phyloP scores from a whole-genome alignment of 1,140 invertebrate genomes.

The Conus ventricosus region DNA sequence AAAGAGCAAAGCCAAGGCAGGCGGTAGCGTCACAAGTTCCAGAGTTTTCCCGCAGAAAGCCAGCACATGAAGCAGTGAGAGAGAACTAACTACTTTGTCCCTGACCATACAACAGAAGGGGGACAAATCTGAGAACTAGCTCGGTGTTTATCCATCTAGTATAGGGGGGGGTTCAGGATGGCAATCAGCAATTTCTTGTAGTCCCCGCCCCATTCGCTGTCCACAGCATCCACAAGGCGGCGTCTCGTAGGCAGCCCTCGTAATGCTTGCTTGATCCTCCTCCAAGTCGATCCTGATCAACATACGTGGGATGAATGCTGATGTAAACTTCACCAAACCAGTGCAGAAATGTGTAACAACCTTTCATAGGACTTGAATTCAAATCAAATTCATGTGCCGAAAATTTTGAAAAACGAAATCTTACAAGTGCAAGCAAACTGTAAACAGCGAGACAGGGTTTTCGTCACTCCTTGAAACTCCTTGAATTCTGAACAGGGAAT shows the following conservation, averaged over 20 bases:
- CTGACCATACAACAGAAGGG: background rate
- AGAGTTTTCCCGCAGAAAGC: too few species aligned
- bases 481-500: too few species aligned
- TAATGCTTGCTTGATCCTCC: constrained; percentile 60
- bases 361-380: too few species aligned
- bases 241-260: constrained; percentile 54
- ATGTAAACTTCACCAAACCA: background rate
- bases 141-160: background rate
- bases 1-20: too few species aligned
- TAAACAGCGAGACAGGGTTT: too few species aligned
- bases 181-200: constrained; percentile 63
- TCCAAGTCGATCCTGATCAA: constrained; percentile 64
- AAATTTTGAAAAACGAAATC: too few species aligned
- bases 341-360: background rate
- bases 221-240: constrained; percentile 54
- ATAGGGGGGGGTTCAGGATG: constrained; percentile 40
- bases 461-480: too few species aligned
- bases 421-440: too few species aligned
- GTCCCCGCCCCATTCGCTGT: constrained; percentile 65
- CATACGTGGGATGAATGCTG: background rate
- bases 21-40: too few species aligned
- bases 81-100: too few species aligned
- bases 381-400: too few species aligned
- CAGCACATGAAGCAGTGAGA: too few species aligned
- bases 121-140: background rate